Percentiles rank a stretch among this genome's conserved stretches.
These are phyloP conservation scores for Bombus impatiens DNA, from an alignment of 1,140 invertebrate species.

Conservation along the genomic window DNA sequence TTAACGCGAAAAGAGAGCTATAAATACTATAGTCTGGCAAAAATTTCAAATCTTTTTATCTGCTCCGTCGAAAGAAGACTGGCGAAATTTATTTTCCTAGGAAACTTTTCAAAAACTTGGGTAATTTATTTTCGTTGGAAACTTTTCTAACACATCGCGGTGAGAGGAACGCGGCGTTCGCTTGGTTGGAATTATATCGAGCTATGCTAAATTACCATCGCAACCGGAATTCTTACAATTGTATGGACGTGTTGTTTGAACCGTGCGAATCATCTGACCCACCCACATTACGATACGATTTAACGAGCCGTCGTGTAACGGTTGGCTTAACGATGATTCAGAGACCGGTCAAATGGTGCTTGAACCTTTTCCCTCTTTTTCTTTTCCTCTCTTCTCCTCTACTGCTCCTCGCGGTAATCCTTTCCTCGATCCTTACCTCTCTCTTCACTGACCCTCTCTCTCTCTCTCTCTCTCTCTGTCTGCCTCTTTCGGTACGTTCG, in stretches of 20 bases:
- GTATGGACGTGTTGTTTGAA: constrained; percentile 37
- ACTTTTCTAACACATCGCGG: background rate
- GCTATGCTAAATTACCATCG: too few relatives aligned
- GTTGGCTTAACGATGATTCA: constrained; percentile 71
- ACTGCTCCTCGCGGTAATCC: constrained; percentile 28
- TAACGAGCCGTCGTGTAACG: constrained; percentile 66
- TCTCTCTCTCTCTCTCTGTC: too few relatives aligned
- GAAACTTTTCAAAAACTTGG: background rate
- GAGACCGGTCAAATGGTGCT: constrained; percentile 75
- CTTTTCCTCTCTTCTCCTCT: constrained; percentile 47
- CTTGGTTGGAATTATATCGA: background rate
- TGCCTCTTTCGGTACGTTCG: background rate
- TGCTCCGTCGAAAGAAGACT: too few relatives aligned
- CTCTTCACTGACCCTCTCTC: too few relatives aligned
- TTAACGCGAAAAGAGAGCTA: background rate
- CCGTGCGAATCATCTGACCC: constrained; percentile 59
- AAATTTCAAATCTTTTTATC: background rate
- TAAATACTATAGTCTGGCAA: background rate
- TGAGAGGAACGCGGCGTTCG: rapidly evolving
- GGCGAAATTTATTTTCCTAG: background rate
- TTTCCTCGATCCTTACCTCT: constrained; percentile 18
- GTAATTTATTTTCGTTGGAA: background rate
- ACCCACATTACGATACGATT: constrained; percentile 64
- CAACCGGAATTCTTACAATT: constrained; percentile 2
- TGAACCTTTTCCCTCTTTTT: constrained; percentile 67